phyloP scores from a whole-genome alignment of 2,113 vertebrate genomes.

The Poecile atricapillus region DNA sequence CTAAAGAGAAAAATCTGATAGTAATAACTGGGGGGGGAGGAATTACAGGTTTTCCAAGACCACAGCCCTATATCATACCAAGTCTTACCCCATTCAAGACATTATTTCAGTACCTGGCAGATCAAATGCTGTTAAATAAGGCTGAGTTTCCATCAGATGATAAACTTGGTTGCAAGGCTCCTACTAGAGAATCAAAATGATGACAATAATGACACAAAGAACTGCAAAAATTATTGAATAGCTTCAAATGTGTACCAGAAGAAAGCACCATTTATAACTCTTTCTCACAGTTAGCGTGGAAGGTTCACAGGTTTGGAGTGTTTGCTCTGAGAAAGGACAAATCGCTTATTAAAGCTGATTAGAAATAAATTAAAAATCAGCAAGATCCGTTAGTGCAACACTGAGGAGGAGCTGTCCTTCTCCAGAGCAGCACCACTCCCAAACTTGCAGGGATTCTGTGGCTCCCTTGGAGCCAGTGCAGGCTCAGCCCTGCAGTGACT shows the following conservation, averaged over 20 bases:
- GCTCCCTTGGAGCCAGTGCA: accelerated
- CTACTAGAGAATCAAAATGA: not conserved
- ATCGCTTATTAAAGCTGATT: not conserved
- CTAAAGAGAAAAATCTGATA: not conserved
- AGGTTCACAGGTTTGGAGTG: not conserved
- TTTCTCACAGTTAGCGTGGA: not conserved
- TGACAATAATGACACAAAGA: not conserved
- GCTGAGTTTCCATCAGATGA: not conserved
- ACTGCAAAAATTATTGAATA: not conserved
- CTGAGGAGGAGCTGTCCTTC: not conserved
- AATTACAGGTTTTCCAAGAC: not conserved
- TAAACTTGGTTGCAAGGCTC: not conserved
- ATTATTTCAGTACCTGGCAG: not conserved
- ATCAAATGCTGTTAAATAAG: not conserved
- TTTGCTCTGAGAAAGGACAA: not conserved
- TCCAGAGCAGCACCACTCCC: not conserved
- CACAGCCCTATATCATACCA: not conserved
- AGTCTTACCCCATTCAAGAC: not conserved
- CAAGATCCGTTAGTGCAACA: not conserved
- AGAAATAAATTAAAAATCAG: not conserved
- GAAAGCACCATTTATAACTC: not conserved
- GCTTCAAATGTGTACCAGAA: not conserved
- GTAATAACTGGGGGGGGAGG: not conserved
- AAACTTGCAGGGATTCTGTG: not conserved
- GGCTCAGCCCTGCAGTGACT: not conserved